phyloP scores from a whole-genome alignment of 2,888 invertebrate species.

The Phoronis australis region DNA sequence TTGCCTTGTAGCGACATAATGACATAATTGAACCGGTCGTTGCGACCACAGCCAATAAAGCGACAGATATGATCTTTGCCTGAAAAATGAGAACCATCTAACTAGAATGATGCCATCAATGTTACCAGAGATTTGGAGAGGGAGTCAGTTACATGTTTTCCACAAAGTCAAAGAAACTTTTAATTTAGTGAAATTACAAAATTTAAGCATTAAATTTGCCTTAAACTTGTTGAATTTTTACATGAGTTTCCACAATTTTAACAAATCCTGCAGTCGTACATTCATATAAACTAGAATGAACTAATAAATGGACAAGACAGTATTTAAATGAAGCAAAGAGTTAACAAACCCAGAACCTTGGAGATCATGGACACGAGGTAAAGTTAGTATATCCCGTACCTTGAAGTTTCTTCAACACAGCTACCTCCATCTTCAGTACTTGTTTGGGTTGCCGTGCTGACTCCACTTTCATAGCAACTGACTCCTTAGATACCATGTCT shows the following conservation, averaged over 20 bases:
- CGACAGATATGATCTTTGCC: conserved; percentile 96
- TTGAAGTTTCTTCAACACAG: conserved; percentile 95
- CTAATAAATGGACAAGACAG: neutral
- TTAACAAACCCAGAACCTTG: neutral
- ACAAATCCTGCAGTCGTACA: no score
- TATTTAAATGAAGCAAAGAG: neutral
- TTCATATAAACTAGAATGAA: no score
- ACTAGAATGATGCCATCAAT: no score
- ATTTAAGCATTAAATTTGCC: neutral
- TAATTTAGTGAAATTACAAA: neutral
- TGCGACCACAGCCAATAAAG: conserved; percentile 98
- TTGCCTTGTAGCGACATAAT: conserved; percentile 99
- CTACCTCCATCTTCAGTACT: conserved; percentile 99
- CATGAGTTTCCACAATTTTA: no score
- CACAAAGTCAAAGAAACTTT: neutral
- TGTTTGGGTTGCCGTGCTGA: conserved; percentile 97
- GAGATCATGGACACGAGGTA: neutral
- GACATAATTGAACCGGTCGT: conserved; percentile 98
- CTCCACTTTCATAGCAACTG: conserved; percentile 96
- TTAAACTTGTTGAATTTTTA: neutral
- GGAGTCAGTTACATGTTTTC: neutral
- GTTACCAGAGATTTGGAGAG: no score
- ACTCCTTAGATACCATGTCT: conserved; percentile 95
- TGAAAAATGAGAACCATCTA: conserved; percentile 45
- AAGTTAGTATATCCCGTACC: conserved; percentile 61